Conservation (phyloP, 2,113 vertebrate species). For the Rhipidura dahli region DNA sequence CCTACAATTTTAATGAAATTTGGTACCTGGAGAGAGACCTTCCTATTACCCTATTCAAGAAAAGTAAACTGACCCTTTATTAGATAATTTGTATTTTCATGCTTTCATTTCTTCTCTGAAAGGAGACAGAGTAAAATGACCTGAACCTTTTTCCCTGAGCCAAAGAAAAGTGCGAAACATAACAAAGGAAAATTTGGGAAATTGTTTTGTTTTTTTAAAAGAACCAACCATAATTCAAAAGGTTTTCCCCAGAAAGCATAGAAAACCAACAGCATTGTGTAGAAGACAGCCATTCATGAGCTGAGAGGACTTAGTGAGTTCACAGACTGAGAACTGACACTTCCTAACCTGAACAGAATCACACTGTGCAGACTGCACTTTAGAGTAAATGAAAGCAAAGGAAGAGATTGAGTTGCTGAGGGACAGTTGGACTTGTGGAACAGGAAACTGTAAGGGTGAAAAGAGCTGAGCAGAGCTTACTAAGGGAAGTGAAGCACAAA, state of each 20-base stretch:
- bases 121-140: neutral
- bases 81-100: neutral
- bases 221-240: neutral
- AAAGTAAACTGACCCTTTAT: neutral
- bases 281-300: neutral
- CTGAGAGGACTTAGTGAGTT: neutral
- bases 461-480: neutral
- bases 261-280: neutral
- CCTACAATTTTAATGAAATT: neutral
- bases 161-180: neutral
- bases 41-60: neutral
- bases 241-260: neutral
- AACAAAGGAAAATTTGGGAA: neutral
- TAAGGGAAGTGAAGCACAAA: neutral
- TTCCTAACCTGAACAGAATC: neutral
- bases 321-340: neutral
- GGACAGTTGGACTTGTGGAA: neutral
- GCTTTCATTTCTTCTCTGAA: neutral
- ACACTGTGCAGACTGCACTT: neutral
- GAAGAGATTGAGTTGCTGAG: neutral
- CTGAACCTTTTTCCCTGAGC: neutral
- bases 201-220: neutral
- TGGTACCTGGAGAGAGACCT: neutral
- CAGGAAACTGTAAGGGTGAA: neutral
- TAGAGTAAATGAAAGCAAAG: neutral